phyloP scores from a whole-genome alignment of 2,888 invertebrate species.

The Opisthograptis luteolata region DNA sequence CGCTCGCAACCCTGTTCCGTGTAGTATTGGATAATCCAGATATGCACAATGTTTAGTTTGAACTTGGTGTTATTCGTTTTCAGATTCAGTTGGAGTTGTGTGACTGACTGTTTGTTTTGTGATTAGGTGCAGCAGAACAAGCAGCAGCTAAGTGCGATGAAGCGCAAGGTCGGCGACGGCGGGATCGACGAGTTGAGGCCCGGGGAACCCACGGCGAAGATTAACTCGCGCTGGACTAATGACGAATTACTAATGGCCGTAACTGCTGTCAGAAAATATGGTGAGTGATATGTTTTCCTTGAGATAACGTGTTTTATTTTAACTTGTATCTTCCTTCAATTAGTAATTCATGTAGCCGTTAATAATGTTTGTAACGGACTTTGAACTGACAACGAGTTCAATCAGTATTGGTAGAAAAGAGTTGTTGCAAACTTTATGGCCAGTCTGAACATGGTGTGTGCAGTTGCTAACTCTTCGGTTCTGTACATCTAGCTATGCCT shows the following conservation, averaged over 20 bases:
- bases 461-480: too few relatives aligned
- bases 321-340: neutral
- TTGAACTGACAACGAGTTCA: neutral
- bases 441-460: too few relatives aligned
- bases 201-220: slow-evolving; percentile 87
- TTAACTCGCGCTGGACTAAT: slow-evolving; percentile 95
- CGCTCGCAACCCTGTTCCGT: slow-evolving; percentile 46
- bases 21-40: slow-evolving; percentile 81
- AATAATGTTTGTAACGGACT: neutral
- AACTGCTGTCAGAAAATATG: slow-evolving; percentile 93
- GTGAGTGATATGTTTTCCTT: slow-evolving; percentile 85
- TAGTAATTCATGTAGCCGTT: neutral
- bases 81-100: neutral
- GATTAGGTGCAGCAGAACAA: slow-evolving; percentile 96
- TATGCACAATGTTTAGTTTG: slow-evolving; percentile 58
- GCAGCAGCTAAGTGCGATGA: slow-evolving; percentile 94
- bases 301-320: neutral
- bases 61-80: slow-evolving; percentile 10
- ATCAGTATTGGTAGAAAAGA: too few relatives aligned
- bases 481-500: too few relatives aligned
- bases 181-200: slow-evolving; percentile 86
- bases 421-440: too few relatives aligned
- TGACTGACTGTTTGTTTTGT: slow-evolving; percentile 14
- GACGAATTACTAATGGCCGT: slow-evolving; percentile 96
- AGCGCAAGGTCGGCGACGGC: slow-evolving; percentile 87